A percentile compares a stretch with the other conserved stretches of the same genome.
phyloP scores from a whole-genome alignment of 2,888 invertebrate genomes.

The Volucella zonaria region DNA sequence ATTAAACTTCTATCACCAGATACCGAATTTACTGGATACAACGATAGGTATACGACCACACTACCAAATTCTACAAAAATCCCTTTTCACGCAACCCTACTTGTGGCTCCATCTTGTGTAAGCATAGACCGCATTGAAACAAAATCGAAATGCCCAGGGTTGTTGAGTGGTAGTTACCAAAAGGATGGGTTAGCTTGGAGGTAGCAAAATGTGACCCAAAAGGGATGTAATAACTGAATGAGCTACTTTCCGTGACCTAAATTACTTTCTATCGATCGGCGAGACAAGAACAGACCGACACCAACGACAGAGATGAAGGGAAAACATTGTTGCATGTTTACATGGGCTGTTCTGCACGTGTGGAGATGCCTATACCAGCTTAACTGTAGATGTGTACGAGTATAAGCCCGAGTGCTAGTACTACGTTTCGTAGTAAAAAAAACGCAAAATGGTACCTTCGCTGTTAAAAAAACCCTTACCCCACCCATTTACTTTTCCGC shows the following conservation, averaged over 20 bases:
- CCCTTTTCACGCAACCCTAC: background rate
- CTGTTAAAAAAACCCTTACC: conserved; percentile 35
- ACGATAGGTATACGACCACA: background rate
- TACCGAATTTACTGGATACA: background rate
- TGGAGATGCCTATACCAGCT: background rate
- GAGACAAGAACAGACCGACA: conserved; percentile 15
- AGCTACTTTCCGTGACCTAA: conserved; percentile 73
- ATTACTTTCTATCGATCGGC: conserved; percentile 70
- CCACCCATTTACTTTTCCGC: conserved; percentile 3
- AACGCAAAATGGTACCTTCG: conserved; percentile 43
- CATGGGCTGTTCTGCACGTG: conserved; percentile 43
- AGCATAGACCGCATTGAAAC: conserved; percentile 10
- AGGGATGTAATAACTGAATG: conserved; percentile 71
- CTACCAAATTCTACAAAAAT: conserved; percentile 1
- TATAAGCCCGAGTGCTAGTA: background rate
- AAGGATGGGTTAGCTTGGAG: background rate
- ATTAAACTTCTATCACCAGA: conserved; percentile 50
- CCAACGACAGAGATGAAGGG: background rate
- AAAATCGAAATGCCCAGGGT: conserved; percentile 37
- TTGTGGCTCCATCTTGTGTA: conserved; percentile 26
- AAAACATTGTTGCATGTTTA: conserved; percentile 68
- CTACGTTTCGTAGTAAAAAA: conserved; percentile 15
- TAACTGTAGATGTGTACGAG: background rate
- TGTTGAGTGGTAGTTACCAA: background rate
- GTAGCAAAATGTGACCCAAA: conserved; percentile 56